These are phyloP conservation scores for Baronia brevicornis DNA, from an alignment of 2,888 invertebrate genomes.

Conservation along the genomic window DNA sequence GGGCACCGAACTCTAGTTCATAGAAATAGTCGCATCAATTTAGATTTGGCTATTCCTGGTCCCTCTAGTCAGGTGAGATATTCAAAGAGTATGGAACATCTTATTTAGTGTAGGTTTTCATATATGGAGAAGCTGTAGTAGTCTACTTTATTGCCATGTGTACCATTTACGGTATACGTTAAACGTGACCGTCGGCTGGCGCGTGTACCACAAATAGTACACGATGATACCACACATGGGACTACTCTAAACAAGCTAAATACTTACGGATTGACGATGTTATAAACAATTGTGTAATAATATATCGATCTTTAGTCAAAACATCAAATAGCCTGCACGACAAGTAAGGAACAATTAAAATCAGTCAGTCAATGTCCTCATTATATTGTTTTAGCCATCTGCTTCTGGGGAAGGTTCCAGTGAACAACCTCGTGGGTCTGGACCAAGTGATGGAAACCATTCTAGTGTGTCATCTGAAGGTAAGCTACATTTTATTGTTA, in stretches of 20 bases:
- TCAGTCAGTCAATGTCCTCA: background rate
- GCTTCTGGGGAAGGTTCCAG: conserved; percentile 39
- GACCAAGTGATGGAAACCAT: conserved; percentile 83
- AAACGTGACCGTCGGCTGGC: too few species aligned
- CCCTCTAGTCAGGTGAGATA: conserved; percentile 44
- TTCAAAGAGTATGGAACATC: conserved; percentile 6
- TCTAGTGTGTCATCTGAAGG: conserved; percentile 97
- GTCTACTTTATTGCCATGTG: too few species aligned
- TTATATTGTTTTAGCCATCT: conserved; percentile 38
- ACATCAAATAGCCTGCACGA: background rate
- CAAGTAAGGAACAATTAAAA: background rate
- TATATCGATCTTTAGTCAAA: too few species aligned
- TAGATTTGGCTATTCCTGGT: conserved; percentile 64
- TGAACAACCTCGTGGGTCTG: conserved; percentile 39
- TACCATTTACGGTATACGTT: too few species aligned
- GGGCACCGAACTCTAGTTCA: conserved; percentile 44
- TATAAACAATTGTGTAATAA: background rate
- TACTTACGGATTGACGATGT: too few species aligned
- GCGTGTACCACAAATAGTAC: too few species aligned
- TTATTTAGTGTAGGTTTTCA: background rate
- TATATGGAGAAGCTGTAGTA: too few species aligned
- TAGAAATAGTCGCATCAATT: conserved; percentile 51
- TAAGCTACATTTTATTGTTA: conserved; percentile 14
- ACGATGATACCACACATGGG: too few species aligned
- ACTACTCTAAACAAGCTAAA: too few species aligned